Base-by-base conservation (phyloP, 2,797 vertebrate genomes). In the Catamblyrhynchus diadema region DNA sequence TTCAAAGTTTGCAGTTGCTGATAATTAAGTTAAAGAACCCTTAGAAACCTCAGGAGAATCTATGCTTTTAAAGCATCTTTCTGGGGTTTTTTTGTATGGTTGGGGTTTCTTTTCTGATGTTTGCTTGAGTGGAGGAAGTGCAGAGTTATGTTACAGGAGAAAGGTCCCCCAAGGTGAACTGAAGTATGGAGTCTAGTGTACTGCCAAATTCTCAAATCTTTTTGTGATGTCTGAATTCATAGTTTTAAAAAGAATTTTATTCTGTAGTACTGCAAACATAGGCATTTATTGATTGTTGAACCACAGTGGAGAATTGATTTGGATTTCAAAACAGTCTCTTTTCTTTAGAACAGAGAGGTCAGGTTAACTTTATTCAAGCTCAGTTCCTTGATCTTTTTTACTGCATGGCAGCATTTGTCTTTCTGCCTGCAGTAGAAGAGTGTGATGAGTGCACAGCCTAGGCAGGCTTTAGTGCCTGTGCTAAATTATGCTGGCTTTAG, bases 371-470 rank as follows among this genome's bases (percentile, higher is more conserved):
- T 85, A 33, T 23, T 75, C 6, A 47, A 25, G 39, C 33, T 81
- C 14, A 27, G 17, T 79, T 84, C 10, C 22, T 64, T 64, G 28
- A 60, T 66, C 12, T 74, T 16, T 88, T 42, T 69, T 39, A 70
- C 25, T 54, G 6, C 4, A 3, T 39, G 28, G 11, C 50, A 81
- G 24, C 30, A 47, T 28, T 14, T 1, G 0, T 56, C 12, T 62
- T 62, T 27, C 64, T 60, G 16, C 32, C 5, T 71, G 41, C 21
- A 42, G 50, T 33, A 53, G 70, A 39, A 81, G 37, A 17, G 11
- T 62, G 4, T 56, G 37, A 4, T 30, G 47, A 61, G 14, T 73
- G 8, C 47, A 22, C 28, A 45, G 19, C 10, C n/a, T 53, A 37
- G 27, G 23, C 9, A 57, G 23, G 3, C 11, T 50, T 61, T 54